Base-by-base conservation (phyloP, 2,113 vertebrate genomes). In the Lagopus muta region DNA sequence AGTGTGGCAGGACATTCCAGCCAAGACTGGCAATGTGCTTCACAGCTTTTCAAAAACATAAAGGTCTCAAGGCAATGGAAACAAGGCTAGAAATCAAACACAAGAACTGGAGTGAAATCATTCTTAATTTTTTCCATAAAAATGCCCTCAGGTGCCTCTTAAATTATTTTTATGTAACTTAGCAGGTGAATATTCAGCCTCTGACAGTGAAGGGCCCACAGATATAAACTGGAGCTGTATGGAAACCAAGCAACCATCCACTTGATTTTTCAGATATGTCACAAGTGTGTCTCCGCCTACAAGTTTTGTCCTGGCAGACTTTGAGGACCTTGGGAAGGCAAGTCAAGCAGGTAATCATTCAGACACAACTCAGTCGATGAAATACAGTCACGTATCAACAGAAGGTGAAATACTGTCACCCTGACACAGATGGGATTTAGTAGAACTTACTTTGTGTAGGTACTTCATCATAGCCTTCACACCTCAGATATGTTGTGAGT, bases 391-490 rank as follows among this genome's bases (percentile, higher is more conserved):
- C 28, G 32, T 17, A 32, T 32, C 28, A 55, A 55, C 54, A 48
- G 54, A 30, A 18, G 48, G 20, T 65, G 67, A 70, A 79, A 48
- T 32, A 58, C 1, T 65, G 16, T 62, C 34, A 57, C 8, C 48
- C 48, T 57, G 25, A 72, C 2, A 60, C 45, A 60, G 45, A 25
- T 17, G 16, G 34, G 22, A 84, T 61, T 48, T 65, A 75, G 43
- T 47, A 64, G 34, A 42, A 19, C 21, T 27, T 55, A 7, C 36
- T 47, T 48, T n/a, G n/a, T 75, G 66, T 30, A 43, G n/a, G 34
- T 16, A 48, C 16, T 50, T 50, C 22, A 43, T 1, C 0, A 27
- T 45, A 71, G 40, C 19, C 65, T 74, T n/a, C 0, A 1, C 43
- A 22, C n/a, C 36, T 64, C 1, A 1, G 18, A 71, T 61, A 30